Base-by-base conservation (phyloP, 2,888 invertebrate species). In the Plagodis dolabraria region DNA sequence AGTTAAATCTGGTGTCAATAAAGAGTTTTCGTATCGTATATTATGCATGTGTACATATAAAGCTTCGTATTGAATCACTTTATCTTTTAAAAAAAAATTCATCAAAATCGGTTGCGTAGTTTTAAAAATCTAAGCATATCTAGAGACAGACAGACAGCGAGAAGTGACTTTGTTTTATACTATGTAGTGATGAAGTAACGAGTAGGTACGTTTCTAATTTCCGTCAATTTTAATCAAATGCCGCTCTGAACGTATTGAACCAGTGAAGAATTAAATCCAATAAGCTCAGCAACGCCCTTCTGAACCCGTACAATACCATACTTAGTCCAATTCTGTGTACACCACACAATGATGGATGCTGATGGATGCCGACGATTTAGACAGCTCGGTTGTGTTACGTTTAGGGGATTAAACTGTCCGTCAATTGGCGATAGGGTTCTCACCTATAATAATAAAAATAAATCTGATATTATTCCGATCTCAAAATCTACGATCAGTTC, bases 321-420 rank as follows among this genome's bases (percentile, higher is more conserved):
- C 33, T 55, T 47, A 49, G 56, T 53, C n/a, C 33, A 33, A 35
- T 56, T 46, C 35, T 34, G 47, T 11, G 48, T 43, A 54, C 43
- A 49, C 54, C 54, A 54, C 45, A 50, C 46, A 48, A 61, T 61
- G 53, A 57, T 57, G 42, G 42, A 49, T 56, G 45, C 49, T 61
- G 53, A 57, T 57, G 42, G 42, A 49, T 56, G 45, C 49, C 12
- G 52, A 11, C 43, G 51, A 35, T 52, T 51, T 47, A 42, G 47
- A 47, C 52, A 52, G 45, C 55, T 51, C 46, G 43, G 11, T 56
- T 40, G 38, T 53, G 38, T 59, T 51, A 33, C 9, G 38, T 33
- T 46, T 7, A 7, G 44, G 46, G 46, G 40, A 56, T 52, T 48
- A 46, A 56, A 60, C 52, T 44, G 49, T 42, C 46, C 33, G 55